Evolutionary conservation across 2,113 vertebrate genomes (phyloP).

Genomic region (Pithys albifrons): DNA sequence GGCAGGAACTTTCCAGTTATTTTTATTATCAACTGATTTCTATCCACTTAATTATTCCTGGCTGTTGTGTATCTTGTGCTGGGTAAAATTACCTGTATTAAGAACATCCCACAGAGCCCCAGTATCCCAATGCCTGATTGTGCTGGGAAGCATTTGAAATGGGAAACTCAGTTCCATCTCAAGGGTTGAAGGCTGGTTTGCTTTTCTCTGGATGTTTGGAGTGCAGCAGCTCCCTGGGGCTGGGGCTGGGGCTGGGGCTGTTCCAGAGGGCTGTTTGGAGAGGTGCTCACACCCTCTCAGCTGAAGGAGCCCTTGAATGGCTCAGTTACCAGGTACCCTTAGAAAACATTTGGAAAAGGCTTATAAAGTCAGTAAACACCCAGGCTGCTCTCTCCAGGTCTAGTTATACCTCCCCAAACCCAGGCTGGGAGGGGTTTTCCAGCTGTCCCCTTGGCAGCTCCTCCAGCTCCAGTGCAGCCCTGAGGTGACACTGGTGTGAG

Average conservation of each 20-base stretch:
- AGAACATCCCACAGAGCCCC: not conserved
- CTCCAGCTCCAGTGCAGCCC: not conserved
- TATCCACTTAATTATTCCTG: not conserved
- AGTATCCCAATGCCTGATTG: not conserved
- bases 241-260: not conserved
- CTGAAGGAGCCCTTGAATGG: slow-evolving; percentile 30
- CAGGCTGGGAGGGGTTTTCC: not conserved
- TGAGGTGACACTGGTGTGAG: not conserved
- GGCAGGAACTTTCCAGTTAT: not conserved
- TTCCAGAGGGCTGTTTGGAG: slow-evolving; percentile 15
- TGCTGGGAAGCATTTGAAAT: not conserved
- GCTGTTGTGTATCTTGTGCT: not conserved
- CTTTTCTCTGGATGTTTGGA: not conserved
- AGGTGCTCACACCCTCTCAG: not conserved
- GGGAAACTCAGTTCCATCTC: not conserved
- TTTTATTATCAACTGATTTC: not conserved
- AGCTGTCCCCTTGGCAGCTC: not conserved
- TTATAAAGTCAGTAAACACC: not conserved
- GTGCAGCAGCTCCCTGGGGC: not conserved
- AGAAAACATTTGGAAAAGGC: not conserved
- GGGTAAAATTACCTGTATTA: not conserved
- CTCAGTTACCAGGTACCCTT: not conserved
- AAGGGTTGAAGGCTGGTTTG: not conserved
- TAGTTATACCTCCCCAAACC: not conserved
- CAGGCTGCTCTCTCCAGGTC: not conserved